Percentiles rank a stretch among this genome's conserved stretches.
Evolutionary conservation across 2,888 invertebrate genomes (phyloP).

Genomic region (Axea sp.): DNA sequence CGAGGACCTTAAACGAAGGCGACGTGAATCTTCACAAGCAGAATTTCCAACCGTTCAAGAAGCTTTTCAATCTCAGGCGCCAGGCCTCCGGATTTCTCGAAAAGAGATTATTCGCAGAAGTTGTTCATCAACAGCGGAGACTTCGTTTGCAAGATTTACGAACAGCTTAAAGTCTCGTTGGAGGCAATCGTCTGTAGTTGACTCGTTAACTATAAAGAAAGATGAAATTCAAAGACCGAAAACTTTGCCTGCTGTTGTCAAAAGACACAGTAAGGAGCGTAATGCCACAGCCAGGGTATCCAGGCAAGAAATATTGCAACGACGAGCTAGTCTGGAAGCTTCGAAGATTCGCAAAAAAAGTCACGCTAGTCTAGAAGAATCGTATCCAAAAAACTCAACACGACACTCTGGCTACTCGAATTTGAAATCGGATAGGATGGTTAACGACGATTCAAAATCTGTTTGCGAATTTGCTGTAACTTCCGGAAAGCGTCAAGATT

Average conservation of each 20-base stretch:
- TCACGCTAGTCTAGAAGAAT: constrained; percentile 50
- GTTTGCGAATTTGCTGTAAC: constrained; percentile 68
- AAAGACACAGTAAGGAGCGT: constrained; percentile 60
- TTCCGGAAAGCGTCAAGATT: constrained; percentile 29
- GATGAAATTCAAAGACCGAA: constrained; percentile 59
- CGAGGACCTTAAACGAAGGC: background rate
- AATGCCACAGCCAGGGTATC: constrained; percentile 67
- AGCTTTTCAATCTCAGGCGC: constrained; percentile 50
- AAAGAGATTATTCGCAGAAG: constrained; percentile 68
- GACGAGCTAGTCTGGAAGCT: constrained; percentile 66
- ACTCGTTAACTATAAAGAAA: background rate
- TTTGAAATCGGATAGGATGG: constrained; percentile 57
- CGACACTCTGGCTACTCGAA: too few species aligned
- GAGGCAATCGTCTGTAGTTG: constrained; percentile 54
- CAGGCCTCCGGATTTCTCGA: constrained; percentile 66
- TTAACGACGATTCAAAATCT: constrained; percentile 67
- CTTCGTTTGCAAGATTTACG: constrained; percentile 60
- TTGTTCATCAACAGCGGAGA: constrained; percentile 64
- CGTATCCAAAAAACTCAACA: constrained; percentile 39
- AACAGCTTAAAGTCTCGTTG: constrained; percentile 67
- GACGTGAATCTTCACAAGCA: background rate
- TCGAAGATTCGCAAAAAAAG: constrained; percentile 48
- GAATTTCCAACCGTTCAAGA: constrained; percentile 18
- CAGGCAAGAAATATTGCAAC: constrained; percentile 73
- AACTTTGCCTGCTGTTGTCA: constrained; percentile 71